Conservation (phyloP, 1,140 invertebrate species). For the Camponotus floridanus region DNA sequence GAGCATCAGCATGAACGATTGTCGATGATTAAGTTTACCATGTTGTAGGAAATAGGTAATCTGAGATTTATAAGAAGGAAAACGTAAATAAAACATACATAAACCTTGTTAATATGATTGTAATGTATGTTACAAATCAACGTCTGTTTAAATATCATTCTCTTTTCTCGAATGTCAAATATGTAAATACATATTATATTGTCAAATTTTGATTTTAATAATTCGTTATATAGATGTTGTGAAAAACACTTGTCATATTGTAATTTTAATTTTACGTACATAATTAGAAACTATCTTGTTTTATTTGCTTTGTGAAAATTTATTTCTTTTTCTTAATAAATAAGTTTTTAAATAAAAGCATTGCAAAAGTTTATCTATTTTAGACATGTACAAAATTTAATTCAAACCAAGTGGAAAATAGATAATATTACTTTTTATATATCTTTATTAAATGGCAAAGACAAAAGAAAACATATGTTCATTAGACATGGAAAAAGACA, state of each 20-base stretch:
- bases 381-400: neutral
- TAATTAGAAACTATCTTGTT: too few relatives aligned
- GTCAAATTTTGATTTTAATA: neutral
- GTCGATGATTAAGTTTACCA: slow-evolving; percentile 8
- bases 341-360: neutral
- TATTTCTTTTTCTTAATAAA: neutral
- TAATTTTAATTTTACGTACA: neutral
- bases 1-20: slow-evolving; percentile 11
- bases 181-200: neutral
- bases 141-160: neutral
- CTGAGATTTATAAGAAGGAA: neutral
- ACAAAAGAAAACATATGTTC: neutral
- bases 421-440: neutral
- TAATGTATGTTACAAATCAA: neutral
- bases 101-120: neutral
- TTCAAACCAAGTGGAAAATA: neutral
- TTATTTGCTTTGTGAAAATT: too few relatives aligned
- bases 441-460: neutral
- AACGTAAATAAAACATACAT: neutral
- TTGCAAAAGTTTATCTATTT: neutral
- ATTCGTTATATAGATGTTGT: too few relatives aligned
- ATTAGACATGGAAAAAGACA: neutral
- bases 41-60: neutral
- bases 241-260: neutral
- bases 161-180: neutral